phyloP scores from a whole-genome alignment of 2,797 vertebrate genomes.

The Chelonia mydas region DNA sequence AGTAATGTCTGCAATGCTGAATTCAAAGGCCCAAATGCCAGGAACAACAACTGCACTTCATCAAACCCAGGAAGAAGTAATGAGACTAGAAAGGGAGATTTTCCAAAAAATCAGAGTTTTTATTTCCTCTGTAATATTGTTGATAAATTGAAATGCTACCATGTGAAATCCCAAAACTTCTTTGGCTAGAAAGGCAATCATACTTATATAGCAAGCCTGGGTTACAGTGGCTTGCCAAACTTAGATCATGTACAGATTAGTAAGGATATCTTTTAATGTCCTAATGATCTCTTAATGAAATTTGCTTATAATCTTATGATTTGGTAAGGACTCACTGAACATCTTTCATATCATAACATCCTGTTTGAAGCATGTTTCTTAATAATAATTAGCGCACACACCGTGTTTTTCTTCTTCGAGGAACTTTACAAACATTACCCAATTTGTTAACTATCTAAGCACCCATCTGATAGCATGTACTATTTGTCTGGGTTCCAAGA shows the following conservation, averaged over 20 bases:
- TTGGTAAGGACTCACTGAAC: conserved; percentile 56
- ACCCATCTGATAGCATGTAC: neutral
- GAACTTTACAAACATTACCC: conserved; percentile 56
- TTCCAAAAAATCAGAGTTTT: conserved; percentile 75
- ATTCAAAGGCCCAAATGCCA: conserved; percentile 70
- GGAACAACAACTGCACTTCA: conserved; percentile 77
- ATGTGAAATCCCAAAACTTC: conserved; percentile 71
- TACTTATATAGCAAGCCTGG: conserved; percentile 64
- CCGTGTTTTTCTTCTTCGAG: conserved; percentile 56
- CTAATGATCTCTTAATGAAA: conserved; percentile 74
- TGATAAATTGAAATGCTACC: conserved; percentile 78
- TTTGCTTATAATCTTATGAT: conserved; percentile 62
- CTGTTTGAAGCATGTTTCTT: conserved; percentile 71
- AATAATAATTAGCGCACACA: conserved; percentile 70
- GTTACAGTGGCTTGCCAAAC: conserved; percentile 69
- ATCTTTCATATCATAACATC: conserved; percentile 59
- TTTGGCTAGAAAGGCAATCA: conserved; percentile 64
- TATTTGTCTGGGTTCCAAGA: conserved; percentile 71
- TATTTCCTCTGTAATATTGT: conserved; percentile 74
- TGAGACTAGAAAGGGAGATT: conserved; percentile 70
- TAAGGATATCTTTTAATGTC: conserved; percentile 67
- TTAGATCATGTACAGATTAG: conserved; percentile 75
- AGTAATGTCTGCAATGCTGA: conserved; percentile 62
- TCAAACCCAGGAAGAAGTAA: conserved; percentile 71
- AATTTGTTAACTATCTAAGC: conserved; percentile 59